A percentile compares a stretch with the other conserved stretches of the same genome.
These are phyloP conservation scores for Synergus japonicus DNA, from an alignment of 2,888 invertebrate species.

Conservation along the genomic window DNA sequence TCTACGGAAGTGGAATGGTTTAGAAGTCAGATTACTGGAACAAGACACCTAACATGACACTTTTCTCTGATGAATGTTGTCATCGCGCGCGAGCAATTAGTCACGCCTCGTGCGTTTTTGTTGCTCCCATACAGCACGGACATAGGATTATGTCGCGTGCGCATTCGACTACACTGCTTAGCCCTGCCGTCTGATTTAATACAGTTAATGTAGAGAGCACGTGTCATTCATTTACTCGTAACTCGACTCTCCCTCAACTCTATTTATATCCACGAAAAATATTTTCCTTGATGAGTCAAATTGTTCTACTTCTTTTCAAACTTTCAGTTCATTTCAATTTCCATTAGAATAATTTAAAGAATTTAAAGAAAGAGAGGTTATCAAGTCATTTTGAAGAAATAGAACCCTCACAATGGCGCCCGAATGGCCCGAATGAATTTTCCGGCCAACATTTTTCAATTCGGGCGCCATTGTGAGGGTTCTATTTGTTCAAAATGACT, in stretches of 20 bases:
- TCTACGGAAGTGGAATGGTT: conserved; percentile 17
- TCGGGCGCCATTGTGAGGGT: too few relatives aligned
- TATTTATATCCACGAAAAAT: not conserved
- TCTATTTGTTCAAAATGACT: too few relatives aligned
- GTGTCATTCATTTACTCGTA: conserved; percentile 48
- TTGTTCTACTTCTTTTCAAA: not conserved
- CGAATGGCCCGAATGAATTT: too few relatives aligned
- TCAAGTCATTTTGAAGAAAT: too few relatives aligned
- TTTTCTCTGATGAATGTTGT: conserved; percentile 58
- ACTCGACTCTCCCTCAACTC: not conserved
- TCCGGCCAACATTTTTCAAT: too few relatives aligned
- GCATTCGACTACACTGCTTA: not conserved
- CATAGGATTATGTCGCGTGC: not conserved
- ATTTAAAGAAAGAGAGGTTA: too few relatives aligned
- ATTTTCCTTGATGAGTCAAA: not conserved
- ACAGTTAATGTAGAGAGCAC: conserved; percentile 48
- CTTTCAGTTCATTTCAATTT: not conserved
- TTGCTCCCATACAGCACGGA: not conserved
- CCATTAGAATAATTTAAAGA: not conserved
- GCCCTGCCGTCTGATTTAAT: conserved; percentile 22
- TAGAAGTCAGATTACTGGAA: conserved; percentile 33
- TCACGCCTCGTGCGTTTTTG: conserved; percentile 62
- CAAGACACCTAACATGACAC: conserved; percentile 40
- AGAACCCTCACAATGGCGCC: too few relatives aligned
- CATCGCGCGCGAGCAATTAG: conserved; percentile 66